phyloP scores from a whole-genome alignment of 2,113 vertebrate species.

The crab-eating macaque (Macaca fascicularis) region T2T-MFA8v1.1 NC_088390.1:86349001-86349500 shows the following conservation, averaged over 20 bases:
- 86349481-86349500: not conserved
- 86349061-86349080: fast-evolving
- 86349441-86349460: not conserved
- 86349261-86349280: not conserved
- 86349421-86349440: no score
- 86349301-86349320: not conserved
- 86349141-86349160: no score
- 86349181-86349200: fast-evolving
- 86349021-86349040: fast-evolving
- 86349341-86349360: no score
- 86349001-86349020: not conserved
- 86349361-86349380: not conserved
- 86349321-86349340: not conserved
- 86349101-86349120: not conserved
- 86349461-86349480: no score
- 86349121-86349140: no score
- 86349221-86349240: not conserved
- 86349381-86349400: no score
- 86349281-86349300: not conserved
- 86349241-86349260: not conserved
- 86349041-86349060: not conserved
- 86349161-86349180: not conserved
- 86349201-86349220: no score
- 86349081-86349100: fast-evolving
- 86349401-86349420: not conserved